Evolutionary conservation across 2,113 vertebrate genomes (phyloP), one percentile per base, ranked within the genome.

Genomic region (Cephalopterus ornatus): DNA sequence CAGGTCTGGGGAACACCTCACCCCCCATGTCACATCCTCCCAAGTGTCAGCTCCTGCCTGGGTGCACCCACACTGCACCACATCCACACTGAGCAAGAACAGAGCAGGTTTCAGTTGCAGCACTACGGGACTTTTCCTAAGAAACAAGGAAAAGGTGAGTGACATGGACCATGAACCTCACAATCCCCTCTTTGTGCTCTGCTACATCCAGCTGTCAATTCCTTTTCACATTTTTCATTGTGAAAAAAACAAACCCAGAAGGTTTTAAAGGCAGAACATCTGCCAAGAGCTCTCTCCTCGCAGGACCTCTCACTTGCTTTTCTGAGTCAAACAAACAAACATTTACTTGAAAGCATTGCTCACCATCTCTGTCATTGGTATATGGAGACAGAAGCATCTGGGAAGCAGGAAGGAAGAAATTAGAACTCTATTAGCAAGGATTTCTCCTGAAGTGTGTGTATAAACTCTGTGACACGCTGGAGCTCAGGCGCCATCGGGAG

Each of bases 351-450:
- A 84, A 86, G 76, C 80, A 50, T 14, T 42, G 87, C n/a, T 92
- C 77, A 72, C 79, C 49, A 7, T 82, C 88, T 81, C 92, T 95
- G 81, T 59, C 84, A 82, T 85, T 75, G 85, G 77, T 62, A 17
- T 17, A 30, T 28, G 71, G 83, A 89, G 91, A 47, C 92, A 89
- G 89, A 41, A 85, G 94, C 90, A 82, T 84, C 88, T 93, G 85
- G 88, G 93, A 87, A 80, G 93, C 95, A 96, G 95, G 90, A 92
- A 94, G 88, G 94, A 95, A 91, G 91, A 33, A 85, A 95, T 92
- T n/a, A 95, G 68, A 81, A 33, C 53, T 82, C 77, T 83, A 92
- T 96, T 95, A 96, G 86, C 85, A 91, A 68, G 56, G 91, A 75
- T 95, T 81, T 66, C 92, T 94, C 80, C 94, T 53, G 71, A 91